A percentile compares a stretch with the other conserved stretches of the same genome.
These are phyloP conservation scores for roundworm (Caenorhabditis elegans) DNA, from an alignment of 1,140 invertebrate species.

Conservation along the genomic window DNA sequence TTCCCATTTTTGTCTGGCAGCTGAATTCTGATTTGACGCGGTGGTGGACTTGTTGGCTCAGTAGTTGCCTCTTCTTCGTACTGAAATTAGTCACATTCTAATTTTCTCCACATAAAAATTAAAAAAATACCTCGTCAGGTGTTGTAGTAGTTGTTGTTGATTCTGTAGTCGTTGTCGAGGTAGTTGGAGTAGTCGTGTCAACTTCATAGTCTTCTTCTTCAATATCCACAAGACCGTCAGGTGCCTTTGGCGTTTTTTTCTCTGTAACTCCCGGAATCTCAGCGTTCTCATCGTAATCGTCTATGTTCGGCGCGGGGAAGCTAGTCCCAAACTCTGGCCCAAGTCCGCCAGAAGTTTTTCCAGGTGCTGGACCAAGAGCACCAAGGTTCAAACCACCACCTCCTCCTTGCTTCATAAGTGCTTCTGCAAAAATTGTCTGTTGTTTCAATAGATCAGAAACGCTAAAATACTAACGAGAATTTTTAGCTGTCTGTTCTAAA, in stretches of 20 bases:
- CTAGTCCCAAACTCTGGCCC: constrained; percentile 49
- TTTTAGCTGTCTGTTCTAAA: constrained; percentile 53
- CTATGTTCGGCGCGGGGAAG: constrained; percentile 41
- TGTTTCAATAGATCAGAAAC: too few species aligned
- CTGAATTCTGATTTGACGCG: constrained; percentile 39
- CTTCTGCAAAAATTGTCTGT: constrained; percentile 35
- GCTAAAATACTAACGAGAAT: not conserved
- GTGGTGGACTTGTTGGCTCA: not conserved
- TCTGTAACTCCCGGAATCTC: constrained; percentile 25
- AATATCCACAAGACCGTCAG: constrained; percentile 22
- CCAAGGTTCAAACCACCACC: not conserved
- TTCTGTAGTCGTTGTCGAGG: constrained; percentile 30
- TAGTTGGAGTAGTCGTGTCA: constrained; percentile 1
- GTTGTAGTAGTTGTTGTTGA: constrained; percentile 25
- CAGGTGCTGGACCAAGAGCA: constrained; percentile 13
- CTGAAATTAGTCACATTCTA: not conserved
- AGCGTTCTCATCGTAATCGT: constrained; percentile 40
- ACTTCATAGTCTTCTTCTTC: constrained; percentile 38
- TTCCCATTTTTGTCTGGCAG: constrained; percentile 24
- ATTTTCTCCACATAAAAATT: not conserved
- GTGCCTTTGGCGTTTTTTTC: not conserved
- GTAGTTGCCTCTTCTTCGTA: not conserved
- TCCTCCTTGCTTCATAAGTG: constrained; percentile 23
- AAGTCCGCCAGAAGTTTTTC: constrained; percentile 10
- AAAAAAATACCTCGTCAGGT: not conserved